Evolutionary conservation across 35 echinoderm and acorn worm genomes (phyloP), one percentile per base, ranked within the genome.

Genomic region (Apostichopus parvimensis): DNA sequence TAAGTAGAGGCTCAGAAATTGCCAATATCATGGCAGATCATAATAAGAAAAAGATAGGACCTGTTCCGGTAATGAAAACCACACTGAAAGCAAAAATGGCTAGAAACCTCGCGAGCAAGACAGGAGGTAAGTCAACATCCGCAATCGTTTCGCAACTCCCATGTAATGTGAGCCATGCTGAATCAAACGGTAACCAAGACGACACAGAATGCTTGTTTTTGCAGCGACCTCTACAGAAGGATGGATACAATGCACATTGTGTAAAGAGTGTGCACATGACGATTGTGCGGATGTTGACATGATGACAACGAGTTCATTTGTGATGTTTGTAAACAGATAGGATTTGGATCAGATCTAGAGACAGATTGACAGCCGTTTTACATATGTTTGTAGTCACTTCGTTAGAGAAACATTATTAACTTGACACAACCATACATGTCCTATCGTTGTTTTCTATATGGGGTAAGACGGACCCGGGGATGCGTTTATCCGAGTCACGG

Each of bases 151-250:
- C 11, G 22, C 70, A 73, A 73, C 70, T 73, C 15, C 15, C 62
- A 65, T 1, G 8, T 21, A 17, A 73, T 22, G 11, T 73, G 14
- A 73, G 70, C n/a, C 6, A 60, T 60, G 58, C 6, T 60, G 11
- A 9, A 9, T 12, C 58, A 60, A 15, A 9, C 25, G 15, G 8
- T 80, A 54, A 54, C 6, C 79, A 82, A 56, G 79, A 55, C 8
- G 79, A 18, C 45, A 82, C 3, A n/a, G 26, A 82, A 17, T 82
- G 79, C 55, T 54, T 82, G 79, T 82, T 55, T 34, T 82, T 82
- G 79, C 15, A 52, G 79, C 14, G 79, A 82, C 54, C 79, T 82
- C 34, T 82, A 82, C 79, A 82, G 79, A 82, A 11, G 54, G 79
- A 54, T 82, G 79, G 79, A 82, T 82, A 54, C 45, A 18, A 17